These are phyloP conservation scores for Drosophila formosana DNA, from an alignment of 2,888 invertebrate species.

Conservation along the genomic window DNA sequence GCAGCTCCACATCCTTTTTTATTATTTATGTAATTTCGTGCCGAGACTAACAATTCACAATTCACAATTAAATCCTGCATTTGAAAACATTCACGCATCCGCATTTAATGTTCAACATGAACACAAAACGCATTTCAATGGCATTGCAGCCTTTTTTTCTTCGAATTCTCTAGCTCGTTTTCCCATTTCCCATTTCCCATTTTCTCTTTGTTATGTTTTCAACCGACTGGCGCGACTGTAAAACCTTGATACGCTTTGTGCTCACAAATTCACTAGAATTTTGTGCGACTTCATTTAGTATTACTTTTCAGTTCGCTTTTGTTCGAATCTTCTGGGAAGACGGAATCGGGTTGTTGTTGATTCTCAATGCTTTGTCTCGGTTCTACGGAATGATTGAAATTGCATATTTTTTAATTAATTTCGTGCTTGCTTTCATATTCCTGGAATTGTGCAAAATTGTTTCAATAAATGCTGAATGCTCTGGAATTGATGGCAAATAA, in stretches of 20 bases:
- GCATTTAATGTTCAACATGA: background rate
- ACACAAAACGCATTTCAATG: background rate
- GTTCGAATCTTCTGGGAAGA: background rate
- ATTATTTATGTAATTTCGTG: conserved; percentile 4
- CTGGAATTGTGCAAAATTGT: conserved; percentile 5
- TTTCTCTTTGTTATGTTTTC: background rate
- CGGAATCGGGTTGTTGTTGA: background rate
- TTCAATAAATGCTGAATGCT: background rate
- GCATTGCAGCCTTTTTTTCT: background rate
- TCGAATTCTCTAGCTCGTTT: too few relatives aligned
- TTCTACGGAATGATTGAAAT: conserved; percentile 1
- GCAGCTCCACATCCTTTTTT: background rate
- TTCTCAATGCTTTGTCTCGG: background rate
- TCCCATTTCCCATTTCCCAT: background rate
- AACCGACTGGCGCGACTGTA: too few relatives aligned
- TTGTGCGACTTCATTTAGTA: background rate
- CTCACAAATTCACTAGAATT: background rate
- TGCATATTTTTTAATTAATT: background rate
- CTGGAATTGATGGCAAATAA: background rate
- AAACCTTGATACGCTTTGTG: too few relatives aligned
- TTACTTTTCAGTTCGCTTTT: background rate
- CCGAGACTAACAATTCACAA: background rate
- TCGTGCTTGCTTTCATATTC: background rate
- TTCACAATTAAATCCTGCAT: background rate
- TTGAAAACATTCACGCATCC: background rate